phyloP scores from a whole-genome alignment of 2,113 vertebrate genomes.

The Otocyon megalotis region DNA sequence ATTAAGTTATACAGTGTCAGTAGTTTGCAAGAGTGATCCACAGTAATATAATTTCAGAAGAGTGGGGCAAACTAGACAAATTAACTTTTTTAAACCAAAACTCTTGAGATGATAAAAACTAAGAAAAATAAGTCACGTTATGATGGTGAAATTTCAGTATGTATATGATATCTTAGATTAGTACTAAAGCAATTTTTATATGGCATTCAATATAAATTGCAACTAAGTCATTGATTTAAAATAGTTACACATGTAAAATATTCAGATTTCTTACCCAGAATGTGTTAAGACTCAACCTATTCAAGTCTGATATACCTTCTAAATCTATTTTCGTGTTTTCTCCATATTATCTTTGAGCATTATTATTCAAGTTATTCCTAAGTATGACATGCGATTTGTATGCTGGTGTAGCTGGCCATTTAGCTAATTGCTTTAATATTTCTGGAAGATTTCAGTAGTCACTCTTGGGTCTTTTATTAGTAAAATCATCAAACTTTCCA shows the following conservation, averaged over 20 bases:
- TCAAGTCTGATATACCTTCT: background rate
- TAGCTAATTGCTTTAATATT: background rate
- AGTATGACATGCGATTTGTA: background rate
- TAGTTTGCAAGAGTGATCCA: background rate
- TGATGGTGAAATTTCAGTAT: background rate
- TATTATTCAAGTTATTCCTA: background rate
- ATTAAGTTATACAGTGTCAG: slow-evolving; percentile 39
- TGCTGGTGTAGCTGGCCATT: background rate
- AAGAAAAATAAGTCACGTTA: background rate
- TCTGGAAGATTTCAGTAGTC: background rate
- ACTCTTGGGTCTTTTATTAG: background rate
- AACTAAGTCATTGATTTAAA: slow-evolving; percentile 23
- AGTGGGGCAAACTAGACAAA: background rate
- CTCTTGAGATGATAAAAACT: background rate
- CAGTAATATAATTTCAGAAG: background rate
- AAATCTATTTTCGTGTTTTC: background rate
- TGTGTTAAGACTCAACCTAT: slow-evolving; percentile 25
- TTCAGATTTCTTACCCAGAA: background rate
- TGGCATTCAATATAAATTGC: background rate
- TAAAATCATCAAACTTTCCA: background rate
- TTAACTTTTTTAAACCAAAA: background rate
- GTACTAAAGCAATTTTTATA: slow-evolving; percentile 4
- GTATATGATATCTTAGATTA: background rate
- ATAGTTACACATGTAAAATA: background rate
- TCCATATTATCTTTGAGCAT: background rate